A percentile compares a stretch with the other conserved stretches of the same genome.
Evolutionary conservation across 2,888 invertebrate genomes (phyloP).

Genomic region (Myopa testacea): DNA sequence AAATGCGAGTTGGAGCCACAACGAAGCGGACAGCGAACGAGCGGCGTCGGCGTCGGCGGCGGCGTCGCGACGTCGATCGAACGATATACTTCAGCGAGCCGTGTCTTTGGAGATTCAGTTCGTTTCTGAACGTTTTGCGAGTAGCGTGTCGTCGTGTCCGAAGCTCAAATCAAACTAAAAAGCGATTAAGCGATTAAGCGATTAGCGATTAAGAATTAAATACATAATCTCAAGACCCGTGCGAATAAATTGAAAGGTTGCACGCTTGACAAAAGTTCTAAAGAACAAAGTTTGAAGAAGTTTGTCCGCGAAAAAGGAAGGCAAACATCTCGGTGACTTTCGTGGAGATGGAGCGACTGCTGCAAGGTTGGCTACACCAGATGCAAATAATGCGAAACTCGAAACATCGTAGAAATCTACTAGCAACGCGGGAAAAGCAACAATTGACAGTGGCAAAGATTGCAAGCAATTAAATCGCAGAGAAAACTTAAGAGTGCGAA

Average conservation of each 20-base stretch:
- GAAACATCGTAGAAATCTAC: constrained; percentile 5
- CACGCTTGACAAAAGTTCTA: neutral
- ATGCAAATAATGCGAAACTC: constrained; percentile 12
- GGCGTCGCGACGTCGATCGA: neutral
- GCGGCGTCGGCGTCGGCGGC: neutral
- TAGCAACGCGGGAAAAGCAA: constrained; percentile 16
- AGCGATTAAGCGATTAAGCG: neutral
- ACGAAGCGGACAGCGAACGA: neutral
- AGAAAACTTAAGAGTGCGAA: neutral
- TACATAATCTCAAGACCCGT: neutral
- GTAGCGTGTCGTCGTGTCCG: constrained; percentile 28
- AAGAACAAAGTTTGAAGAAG: neutral
- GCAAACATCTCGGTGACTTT: constrained; percentile 6
- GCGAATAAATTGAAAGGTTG: no score
- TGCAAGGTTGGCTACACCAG: constrained; percentile 11
- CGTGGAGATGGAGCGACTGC: constrained; percentile 29
- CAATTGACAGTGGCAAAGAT: constrained; percentile 33
- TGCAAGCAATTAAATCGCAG: neutral
- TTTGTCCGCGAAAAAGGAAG: neutral
- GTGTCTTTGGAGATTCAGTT: constrained; percentile 46
- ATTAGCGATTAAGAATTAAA: neutral
- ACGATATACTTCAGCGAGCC: constrained; percentile 43
- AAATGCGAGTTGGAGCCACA: neutral
- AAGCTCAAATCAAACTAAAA: neutral
- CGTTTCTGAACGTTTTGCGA: constrained; percentile 47